These are phyloP conservation scores for Acromyrmex echinatior DNA, from an alignment of 1,140 invertebrate species.

Conservation along the genomic window DNA sequence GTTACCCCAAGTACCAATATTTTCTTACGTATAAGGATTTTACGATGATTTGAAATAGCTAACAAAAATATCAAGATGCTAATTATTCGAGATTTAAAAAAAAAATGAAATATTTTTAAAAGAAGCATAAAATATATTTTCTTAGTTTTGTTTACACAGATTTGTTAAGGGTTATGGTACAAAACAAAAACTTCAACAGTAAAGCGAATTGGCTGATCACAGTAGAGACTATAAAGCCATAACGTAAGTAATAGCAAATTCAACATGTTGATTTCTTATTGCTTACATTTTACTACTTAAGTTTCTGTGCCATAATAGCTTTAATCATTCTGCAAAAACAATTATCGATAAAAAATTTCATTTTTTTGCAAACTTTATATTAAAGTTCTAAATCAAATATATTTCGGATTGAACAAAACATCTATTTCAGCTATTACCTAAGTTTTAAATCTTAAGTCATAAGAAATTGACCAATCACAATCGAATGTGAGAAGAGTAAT, in stretches of 20 bases:
- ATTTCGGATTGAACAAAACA: neutral
- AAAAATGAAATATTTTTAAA: neutral
- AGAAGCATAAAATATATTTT: neutral
- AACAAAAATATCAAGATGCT: neutral
- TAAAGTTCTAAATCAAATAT: neutral
- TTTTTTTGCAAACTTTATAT: neutral
- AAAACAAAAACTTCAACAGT: too few relatives aligned
- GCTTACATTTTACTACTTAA: too few relatives aligned
- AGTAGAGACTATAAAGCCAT: too few relatives aligned
- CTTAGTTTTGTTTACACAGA: neutral
- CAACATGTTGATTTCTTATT: too few relatives aligned
- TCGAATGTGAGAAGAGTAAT: too few relatives aligned
- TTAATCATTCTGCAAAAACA: neutral
- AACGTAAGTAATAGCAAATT: too few relatives aligned
- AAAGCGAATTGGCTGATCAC: too few relatives aligned
- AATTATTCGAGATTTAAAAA: neutral
- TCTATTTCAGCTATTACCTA: neutral
- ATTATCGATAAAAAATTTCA: neutral
- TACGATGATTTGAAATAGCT: neutral
- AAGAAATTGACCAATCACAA: too few relatives aligned
- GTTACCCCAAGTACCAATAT: neutral
- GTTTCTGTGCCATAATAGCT: too few relatives aligned
- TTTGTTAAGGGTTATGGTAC: neutral
- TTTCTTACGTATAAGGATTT: constrained; percentile 8
- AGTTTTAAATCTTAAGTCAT: too few relatives aligned